Evolutionary conservation across 1,140 invertebrate species (phyloP).

Genomic region (Philotrypesis tridentata): DNA sequence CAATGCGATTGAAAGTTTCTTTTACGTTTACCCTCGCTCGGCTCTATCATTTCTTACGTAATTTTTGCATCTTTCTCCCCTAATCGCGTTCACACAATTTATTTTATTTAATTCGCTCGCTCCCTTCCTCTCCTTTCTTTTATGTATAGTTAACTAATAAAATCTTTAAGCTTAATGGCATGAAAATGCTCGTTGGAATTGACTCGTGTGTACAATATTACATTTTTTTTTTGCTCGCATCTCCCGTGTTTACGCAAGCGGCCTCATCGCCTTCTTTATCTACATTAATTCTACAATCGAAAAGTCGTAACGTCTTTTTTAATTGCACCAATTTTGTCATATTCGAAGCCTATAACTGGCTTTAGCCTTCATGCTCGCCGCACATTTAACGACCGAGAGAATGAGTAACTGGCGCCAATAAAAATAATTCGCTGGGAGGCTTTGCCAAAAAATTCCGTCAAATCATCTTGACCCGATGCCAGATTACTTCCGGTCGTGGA

Average conservation of each 20-base stretch:
- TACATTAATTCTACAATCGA: neutral
- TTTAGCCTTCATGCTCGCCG: constrained; percentile 20
- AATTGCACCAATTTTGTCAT: constrained; percentile 20
- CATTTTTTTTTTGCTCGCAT: constrained; percentile 53
- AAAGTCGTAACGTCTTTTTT: neutral
- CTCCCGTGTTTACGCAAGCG: constrained; percentile 55
- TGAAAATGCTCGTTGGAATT: constrained; percentile 74
- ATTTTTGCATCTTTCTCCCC: constrained; percentile 40
- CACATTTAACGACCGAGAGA: constrained; percentile 34
- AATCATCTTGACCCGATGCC: constrained; percentile 48
- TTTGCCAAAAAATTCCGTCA: constrained; percentile 48
- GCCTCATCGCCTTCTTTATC: neutral
- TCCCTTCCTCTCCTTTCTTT: constrained; percentile 40
- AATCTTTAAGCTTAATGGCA: constrained; percentile 72
- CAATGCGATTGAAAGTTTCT: constrained; percentile 71
- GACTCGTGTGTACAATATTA: constrained; percentile 72
- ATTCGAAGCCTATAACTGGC: constrained; percentile 20
- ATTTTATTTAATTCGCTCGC: constrained; percentile 19
- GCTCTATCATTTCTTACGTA: constrained; percentile 42
- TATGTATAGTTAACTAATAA: constrained; percentile 63
- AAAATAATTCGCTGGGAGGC: constrained; percentile 45
- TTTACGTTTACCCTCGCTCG: constrained; percentile 42
- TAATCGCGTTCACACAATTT: constrained; percentile 47
- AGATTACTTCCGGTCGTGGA: constrained; percentile 37
- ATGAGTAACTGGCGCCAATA: constrained; percentile 45